phyloP scores from a whole-genome alignment of 2,113 vertebrate species.

The Myotis davidii region DNA sequence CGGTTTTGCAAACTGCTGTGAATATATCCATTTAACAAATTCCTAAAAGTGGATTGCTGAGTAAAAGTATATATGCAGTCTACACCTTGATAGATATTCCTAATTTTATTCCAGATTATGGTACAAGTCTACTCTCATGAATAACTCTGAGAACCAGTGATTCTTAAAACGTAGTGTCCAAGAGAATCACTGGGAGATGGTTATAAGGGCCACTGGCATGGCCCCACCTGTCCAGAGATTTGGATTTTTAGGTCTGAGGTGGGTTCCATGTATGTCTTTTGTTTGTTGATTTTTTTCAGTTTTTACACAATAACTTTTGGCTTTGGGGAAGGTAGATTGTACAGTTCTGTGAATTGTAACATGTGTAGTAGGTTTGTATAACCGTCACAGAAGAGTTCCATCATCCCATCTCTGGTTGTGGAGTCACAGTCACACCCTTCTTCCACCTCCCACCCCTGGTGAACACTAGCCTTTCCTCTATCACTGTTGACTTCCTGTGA shows the following conservation, averaged over 20 bases:
- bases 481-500: background rate
- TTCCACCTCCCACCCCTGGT: background rate
- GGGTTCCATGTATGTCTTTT: background rate
- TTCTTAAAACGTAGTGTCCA: background rate
- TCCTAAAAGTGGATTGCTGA: background rate
- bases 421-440: fast-evolving
- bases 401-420: background rate
- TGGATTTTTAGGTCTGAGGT: background rate
- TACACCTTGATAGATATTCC: background rate
- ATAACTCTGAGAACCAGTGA: background rate
- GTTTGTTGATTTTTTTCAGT: background rate
- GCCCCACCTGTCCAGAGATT: background rate
- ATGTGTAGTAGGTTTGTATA: background rate
- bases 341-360: background rate
- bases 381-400: background rate
- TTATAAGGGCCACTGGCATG: background rate
- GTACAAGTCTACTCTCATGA: no score
- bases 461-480: background rate
- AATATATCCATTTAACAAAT: background rate
- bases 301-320: background rate
- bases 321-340: background rate
- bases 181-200: background rate
- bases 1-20: background rate
- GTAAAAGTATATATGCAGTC: background rate
- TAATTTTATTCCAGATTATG: background rate